Evolutionary conservation across 2,888 invertebrate species (phyloP).

Genomic region (Volucella bombylans): DNA sequence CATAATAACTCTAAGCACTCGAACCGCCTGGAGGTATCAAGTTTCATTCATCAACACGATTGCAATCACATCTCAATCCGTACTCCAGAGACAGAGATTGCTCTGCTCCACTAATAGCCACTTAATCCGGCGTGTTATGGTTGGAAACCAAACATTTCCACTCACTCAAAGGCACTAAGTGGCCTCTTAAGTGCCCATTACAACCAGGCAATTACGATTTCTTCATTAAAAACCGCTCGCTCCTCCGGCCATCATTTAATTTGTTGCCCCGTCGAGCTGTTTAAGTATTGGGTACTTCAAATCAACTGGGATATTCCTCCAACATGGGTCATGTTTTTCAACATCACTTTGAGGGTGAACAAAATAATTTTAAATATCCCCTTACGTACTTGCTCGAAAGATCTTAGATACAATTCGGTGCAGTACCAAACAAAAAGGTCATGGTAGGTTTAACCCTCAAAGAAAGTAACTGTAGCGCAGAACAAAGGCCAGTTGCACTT

Average conservation of each 20-base stretch:
- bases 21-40: constrained; percentile 29
- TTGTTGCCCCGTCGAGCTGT: background rate
- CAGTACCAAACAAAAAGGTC: constrained; percentile 23
- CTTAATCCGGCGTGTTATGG: constrained; percentile 30
- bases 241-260: no score
- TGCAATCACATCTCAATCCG: constrained; percentile 37
- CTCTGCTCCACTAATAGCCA: constrained; percentile 40
- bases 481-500: constrained; percentile 1
- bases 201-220: constrained; percentile 54
- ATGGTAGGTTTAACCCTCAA: constrained; percentile 3
- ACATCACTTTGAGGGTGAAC: background rate
- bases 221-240: constrained; percentile 12
- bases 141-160: constrained; percentile 47
- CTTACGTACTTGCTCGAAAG: background rate
- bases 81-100: background rate
- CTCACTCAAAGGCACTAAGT: constrained; percentile 54
- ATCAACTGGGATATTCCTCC: background rate
- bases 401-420: constrained; percentile 15
- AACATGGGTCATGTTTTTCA: constrained; percentile 15
- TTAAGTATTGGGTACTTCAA: constrained; percentile 34
- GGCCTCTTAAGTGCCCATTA: constrained; percentile 57
- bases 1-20: constrained; percentile 11
- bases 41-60: constrained; percentile 15
- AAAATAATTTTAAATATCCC: constrained; percentile 1
- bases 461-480: background rate